Evolutionary conservation across 1,140 invertebrate species (phyloP).

Genomic region (Aphidius ervi): DNA sequence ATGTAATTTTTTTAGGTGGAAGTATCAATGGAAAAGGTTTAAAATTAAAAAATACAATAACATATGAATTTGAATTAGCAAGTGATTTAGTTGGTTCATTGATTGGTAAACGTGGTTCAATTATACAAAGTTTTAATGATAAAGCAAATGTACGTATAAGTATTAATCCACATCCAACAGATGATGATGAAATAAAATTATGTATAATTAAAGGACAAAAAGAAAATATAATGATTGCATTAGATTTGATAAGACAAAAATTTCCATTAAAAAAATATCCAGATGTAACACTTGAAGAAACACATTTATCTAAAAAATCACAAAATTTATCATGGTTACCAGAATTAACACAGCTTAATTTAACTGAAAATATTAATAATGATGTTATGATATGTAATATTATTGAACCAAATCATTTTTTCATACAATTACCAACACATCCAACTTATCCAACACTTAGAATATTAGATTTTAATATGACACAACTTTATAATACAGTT

Average conservation of each 20-base stretch:
- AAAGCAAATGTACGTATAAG: constrained; percentile 73
- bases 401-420: constrained; percentile 80
- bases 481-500: constrained; percentile 59
- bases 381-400: constrained; percentile 85
- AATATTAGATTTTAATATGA: constrained; percentile 72
- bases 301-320: constrained; percentile 52
- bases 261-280: constrained; percentile 78
- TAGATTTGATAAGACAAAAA: constrained; percentile 77
- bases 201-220: constrained; percentile 79
- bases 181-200: constrained; percentile 64
- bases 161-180: constrained; percentile 72
- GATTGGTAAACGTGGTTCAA: constrained; percentile 80
- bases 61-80: constrained; percentile 79
- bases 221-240: constrained; percentile 70
- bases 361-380: constrained; percentile 88
- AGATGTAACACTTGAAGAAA: constrained; percentile 72
- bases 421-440: constrained; percentile 91
- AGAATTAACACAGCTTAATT: constrained; percentile 62
- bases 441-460: constrained; percentile 80
- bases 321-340: constrained; percentile 32
- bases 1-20: constrained; percentile 42
- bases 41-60: constrained; percentile 39
- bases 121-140: constrained; percentile 75
- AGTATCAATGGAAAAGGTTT: constrained; percentile 56
- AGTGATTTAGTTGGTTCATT: constrained; percentile 76